Evolutionary conservation across 2,888 invertebrate species (phyloP), one percentile per base, ranked within the genome.

Genomic region (Ceramica pisi): DNA sequence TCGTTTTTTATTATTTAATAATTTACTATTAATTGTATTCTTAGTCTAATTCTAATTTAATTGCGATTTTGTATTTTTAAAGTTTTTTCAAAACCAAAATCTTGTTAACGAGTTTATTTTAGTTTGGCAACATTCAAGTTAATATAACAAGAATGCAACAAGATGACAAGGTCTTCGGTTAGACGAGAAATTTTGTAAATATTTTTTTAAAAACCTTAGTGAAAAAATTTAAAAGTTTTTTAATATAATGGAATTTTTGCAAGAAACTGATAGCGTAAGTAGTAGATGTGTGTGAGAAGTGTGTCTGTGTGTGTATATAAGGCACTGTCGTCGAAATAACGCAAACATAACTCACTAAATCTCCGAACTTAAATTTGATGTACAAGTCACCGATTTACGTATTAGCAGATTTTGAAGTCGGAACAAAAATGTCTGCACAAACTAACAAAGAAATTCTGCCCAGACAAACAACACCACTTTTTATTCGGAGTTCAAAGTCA

Each of bases 131-230:
- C 86, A 87, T 83, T 85, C 86, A 73, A 76, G 75, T 84, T 82
- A 85, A 84, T 85, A 64, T 78, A 67, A 72, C 23, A 50, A 68
- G 87, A 75, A 67, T 78, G 86, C 68, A 78, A 75, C 70, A 71
- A 63, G 81, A 76, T 74, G 69, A 67, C 72, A 72, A 78, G 75
- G 77, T 77, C 80, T 85, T 84, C 55, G 78, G 63, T 55, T 68
- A 73, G 78, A 69, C 64, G 67, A 76, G 75, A 80, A 81, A 76
- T 83, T 90, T 90, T 94, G 94, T 94, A 94, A 92, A 94, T 94
- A 93, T 93, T 93, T 93, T 92, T 92, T 90, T 88, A 90, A 86
- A 82, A 85, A 80, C 69, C 19, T 82, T 87, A 87, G 84, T 51
- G 61, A 80, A 81, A 82, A 84, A 82, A 70, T 72, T 63, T 80